A percentile compares a stretch with the other conserved stretches of the same genome.
Evolutionary conservation across 2,113 vertebrate species (phyloP).

Genomic region (Malurus alboscapulatus): DNA sequence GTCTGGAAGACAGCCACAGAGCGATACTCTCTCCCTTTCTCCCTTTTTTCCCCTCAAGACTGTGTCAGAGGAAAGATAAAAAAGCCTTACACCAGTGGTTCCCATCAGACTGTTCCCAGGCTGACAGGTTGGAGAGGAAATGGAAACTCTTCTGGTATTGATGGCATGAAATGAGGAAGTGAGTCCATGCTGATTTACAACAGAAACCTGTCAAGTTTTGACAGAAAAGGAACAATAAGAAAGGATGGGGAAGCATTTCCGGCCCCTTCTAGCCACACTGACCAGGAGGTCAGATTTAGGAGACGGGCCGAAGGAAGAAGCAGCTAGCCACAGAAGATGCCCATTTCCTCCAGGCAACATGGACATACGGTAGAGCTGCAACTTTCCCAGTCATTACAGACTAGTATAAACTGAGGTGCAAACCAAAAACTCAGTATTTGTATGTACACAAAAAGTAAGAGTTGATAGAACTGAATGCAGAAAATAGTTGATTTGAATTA

Average conservation of each 20-base stretch:
- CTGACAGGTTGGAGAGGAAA: background rate
- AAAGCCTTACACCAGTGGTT: background rate
- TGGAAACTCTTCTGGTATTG: background rate
- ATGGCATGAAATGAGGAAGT: background rate
- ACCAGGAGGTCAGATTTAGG: background rate
- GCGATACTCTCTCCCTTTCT: background rate
- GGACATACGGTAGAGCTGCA: background rate
- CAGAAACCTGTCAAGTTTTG: background rate
- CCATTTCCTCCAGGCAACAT: background rate
- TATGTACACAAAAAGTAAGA: background rate
- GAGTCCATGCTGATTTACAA: background rate
- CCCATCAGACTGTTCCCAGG: background rate
- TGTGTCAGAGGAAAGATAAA: background rate
- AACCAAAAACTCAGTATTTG: background rate
- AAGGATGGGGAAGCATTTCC: background rate
- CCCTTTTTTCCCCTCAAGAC: background rate
- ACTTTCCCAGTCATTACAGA: background rate
- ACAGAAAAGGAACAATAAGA: background rate
- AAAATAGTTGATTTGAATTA: background rate
- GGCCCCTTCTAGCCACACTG: background rate
- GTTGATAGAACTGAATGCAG: background rate
- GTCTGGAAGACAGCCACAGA: background rate
- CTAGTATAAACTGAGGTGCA: background rate
- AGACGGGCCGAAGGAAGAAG: accelerated
- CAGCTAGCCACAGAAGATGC: background rate